Conservation (phyloP, 2,113 vertebrate species). For the Microcebus ravelobensis region DNA sequence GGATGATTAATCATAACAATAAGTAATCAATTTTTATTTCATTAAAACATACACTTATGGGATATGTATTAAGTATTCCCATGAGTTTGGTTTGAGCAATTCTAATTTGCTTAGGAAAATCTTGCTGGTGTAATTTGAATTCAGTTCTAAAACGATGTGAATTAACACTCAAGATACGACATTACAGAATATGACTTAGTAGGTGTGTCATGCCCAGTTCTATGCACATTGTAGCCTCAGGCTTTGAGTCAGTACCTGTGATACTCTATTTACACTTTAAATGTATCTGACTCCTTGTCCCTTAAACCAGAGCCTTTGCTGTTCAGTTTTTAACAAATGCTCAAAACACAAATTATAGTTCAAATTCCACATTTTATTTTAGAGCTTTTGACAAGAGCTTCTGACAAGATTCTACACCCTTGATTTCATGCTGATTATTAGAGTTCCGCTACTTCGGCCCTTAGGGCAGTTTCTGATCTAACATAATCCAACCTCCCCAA, state of each 20-base stretch:
- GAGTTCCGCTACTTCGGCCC: not conserved
- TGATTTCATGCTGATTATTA: not conserved
- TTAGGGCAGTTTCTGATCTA: not conserved
- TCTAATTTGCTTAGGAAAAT: not conserved
- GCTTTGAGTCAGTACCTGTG: not conserved
- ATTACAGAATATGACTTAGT: not conserved
- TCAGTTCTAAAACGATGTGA: not conserved
- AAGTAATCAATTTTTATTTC: not conserved
- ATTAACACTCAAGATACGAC: not conserved
- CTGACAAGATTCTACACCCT: not conserved
- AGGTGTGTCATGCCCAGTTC: fast-evolving
- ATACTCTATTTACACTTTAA: not conserved
- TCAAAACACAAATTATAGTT: not conserved
- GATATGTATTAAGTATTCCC: not conserved
- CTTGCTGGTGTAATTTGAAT: not conserved
- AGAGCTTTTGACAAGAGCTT: no score
- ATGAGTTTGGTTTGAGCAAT: not conserved
- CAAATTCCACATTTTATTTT: not conserved
- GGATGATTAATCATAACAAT: no score
- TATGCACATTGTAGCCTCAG: fast-evolving
- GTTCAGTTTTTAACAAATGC: not conserved
- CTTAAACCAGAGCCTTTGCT: not conserved
- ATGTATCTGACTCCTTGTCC: not conserved
- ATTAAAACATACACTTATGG: not conserved
- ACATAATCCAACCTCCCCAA: not conserved